A percentile compares a stretch with the other conserved stretches of the same genome.
Conservation (phyloP, 1,140 invertebrate genomes). For the Holotrichia oblita region DNA sequence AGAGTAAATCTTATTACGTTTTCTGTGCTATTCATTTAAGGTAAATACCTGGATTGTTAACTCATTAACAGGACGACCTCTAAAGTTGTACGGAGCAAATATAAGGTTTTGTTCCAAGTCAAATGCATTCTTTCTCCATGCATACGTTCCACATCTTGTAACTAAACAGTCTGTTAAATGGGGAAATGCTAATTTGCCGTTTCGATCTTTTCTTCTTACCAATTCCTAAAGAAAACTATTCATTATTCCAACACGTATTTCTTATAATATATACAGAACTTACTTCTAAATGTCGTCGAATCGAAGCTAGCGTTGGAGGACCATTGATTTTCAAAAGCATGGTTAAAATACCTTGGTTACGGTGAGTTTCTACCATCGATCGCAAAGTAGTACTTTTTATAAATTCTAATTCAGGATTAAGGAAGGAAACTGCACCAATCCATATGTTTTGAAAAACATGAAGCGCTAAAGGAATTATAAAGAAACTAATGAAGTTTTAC, state of each 20-base stretch:
- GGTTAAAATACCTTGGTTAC: conserved; percentile 76
- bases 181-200: conserved; percentile 68
- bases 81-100: conserved; percentile 68
- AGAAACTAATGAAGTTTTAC: too few species aligned
- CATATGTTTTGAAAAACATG: conserved; percentile 52
- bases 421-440: conserved; percentile 51
- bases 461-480: conserved; percentile 49
- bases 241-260: neutral
- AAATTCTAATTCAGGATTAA: conserved; percentile 66
- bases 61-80: conserved; percentile 74
- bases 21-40: neutral
- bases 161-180: conserved; percentile 69
- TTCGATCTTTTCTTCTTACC: conserved; percentile 65
- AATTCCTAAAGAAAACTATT: conserved; percentile 61
- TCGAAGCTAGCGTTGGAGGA: conserved; percentile 53
- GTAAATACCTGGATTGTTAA: conserved; percentile 74
- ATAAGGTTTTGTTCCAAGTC: conserved; percentile 77
- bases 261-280: neutral
- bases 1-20: neutral
- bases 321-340: conserved; percentile 72
- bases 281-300: conserved; percentile 57
- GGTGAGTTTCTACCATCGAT: conserved; percentile 71
- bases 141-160: conserved; percentile 74
- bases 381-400: conserved; percentile 71
- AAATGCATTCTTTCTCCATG: conserved; percentile 71